Evolutionary conservation across 1,140 invertebrate species (phyloP).

Genomic region (honey bee (Apis mellifera)): DNA sequence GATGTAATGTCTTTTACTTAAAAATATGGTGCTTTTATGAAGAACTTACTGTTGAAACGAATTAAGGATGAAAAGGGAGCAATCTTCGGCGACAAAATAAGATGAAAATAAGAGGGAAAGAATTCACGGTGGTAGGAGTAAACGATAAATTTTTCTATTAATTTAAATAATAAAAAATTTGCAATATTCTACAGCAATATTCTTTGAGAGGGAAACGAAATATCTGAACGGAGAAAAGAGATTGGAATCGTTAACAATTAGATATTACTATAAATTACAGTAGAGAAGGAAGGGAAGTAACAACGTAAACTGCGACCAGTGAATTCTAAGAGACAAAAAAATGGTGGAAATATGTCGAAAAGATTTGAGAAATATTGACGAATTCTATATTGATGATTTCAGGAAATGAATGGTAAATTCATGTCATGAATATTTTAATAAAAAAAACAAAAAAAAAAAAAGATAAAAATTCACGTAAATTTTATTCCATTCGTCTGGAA

Average conservation of each 20-base stretch:
- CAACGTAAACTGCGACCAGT: conserved; percentile 28
- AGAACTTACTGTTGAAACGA: neutral
- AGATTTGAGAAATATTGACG: neutral
- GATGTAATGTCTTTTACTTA: too few relatives aligned
- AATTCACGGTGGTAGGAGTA: neutral
- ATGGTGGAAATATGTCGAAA: neutral
- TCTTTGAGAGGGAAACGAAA: neutral
- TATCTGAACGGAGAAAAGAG: neutral
- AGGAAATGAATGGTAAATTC: too few relatives aligned
- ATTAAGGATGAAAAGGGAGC: neutral
- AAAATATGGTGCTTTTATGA: too few relatives aligned
- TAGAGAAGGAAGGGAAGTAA: conserved; percentile 26
- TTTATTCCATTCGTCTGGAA: conserved; percentile 12
- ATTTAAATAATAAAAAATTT: neutral
- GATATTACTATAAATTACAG: conserved; percentile 11
- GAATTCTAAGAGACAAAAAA: neutral
- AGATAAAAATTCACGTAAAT: neutral
- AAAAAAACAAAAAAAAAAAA: too few relatives aligned
- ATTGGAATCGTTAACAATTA: conserved; percentile 16
- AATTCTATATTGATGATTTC: too few relatives aligned
- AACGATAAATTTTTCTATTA: neutral
- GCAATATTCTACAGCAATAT: neutral
- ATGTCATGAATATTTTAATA: neutral
- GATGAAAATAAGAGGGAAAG: neutral
- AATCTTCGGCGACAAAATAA: neutral